Base-by-base conservation (phyloP, 92 coral and sea anemone species). In the Phenganax stokvisi region DNA sequence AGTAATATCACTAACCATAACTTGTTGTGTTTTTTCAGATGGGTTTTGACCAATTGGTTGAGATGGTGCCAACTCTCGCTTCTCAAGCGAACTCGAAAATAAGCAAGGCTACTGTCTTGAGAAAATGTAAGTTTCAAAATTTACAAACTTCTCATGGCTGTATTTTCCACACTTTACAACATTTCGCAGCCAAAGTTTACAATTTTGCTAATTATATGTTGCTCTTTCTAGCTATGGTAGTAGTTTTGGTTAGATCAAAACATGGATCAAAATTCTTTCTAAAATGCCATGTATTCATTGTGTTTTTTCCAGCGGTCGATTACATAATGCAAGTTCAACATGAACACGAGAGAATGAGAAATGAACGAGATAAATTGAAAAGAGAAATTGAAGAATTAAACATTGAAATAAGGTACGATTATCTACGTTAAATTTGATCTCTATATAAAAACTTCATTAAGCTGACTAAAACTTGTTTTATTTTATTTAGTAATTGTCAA, bases 101-200 rank as follows among this genome's bases (percentile, higher is more conserved):
- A 80, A 94, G 98, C 89, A 94, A 94, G 71, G 98, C 98, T 1
- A 89, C 98, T 9, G 91, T 94, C 37, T 83, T 94, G 27, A 96
- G 88, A 83, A 94, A 94, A 83, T 84, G 98, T 94, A 85, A 91
- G 93, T 71, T 10, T 9, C 12, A 54, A 77, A 61, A 61, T 17
- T 37, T 37, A 12, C 9, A 7, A 61, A 13, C 28, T 7, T 61
- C 67, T 37, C 47, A 37, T 5, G 47, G 47, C 47, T 37, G 5
- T 37, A 37, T 2, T 37, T 37, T 37, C 3, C 47, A 37, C 47
- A 37, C 47, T 37, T 37, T 37, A 37, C 47, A 37, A 5, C 47
- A 37, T 37, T 37, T 37, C 5, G 47, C 47, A 37, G 5, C 47
- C 3, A 37, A 37, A 37, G 47, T 37, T 37, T 37, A 5, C 2